Evolutionary conservation across 2,888 invertebrate species (phyloP).

Genomic region (Andrena dorsata): DNA sequence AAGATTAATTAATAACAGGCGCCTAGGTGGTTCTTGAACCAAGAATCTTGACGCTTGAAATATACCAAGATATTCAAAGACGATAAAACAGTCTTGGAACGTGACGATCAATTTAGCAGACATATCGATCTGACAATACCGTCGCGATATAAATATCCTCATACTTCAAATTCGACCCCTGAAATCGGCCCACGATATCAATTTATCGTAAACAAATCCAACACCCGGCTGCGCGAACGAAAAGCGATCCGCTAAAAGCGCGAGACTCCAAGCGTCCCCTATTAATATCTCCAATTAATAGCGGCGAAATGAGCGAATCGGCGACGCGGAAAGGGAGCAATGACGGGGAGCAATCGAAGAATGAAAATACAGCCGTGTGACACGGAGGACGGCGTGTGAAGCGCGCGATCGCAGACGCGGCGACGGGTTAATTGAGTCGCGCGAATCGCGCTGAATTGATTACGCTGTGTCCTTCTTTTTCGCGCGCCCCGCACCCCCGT

Average conservation of each 20-base stretch:
- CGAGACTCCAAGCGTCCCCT: neutral
- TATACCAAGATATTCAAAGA: neutral
- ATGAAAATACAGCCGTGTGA: constrained; percentile 37
- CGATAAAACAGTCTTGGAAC: too few relatives aligned
- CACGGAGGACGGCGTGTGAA: neutral
- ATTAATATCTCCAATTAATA: constrained; percentile 21
- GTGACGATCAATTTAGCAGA: too few relatives aligned
- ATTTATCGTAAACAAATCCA: too few relatives aligned
- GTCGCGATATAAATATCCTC: too few relatives aligned
- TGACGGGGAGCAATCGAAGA: constrained; percentile 35
- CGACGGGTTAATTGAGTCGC: constrained; percentile 68
- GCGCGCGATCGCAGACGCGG: constrained; percentile 29
- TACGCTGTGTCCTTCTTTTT: constrained; percentile 47
- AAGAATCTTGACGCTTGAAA: constrained; percentile 26
- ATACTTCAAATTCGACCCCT: too few relatives aligned
- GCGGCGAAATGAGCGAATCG: constrained; percentile 12
- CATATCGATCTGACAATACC: too few relatives aligned
- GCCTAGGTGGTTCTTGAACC: neutral
- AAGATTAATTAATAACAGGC: constrained; percentile 46
- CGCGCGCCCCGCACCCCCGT: neutral
- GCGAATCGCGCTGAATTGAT: constrained; percentile 71
- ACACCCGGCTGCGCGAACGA: too few relatives aligned
- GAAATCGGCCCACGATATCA: too few relatives aligned
- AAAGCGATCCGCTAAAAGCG: too few relatives aligned
- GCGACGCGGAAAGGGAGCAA: neutral